phyloP scores from a whole-genome alignment of 2,797 vertebrate species.

The Lagodon rhomboides region DNA sequence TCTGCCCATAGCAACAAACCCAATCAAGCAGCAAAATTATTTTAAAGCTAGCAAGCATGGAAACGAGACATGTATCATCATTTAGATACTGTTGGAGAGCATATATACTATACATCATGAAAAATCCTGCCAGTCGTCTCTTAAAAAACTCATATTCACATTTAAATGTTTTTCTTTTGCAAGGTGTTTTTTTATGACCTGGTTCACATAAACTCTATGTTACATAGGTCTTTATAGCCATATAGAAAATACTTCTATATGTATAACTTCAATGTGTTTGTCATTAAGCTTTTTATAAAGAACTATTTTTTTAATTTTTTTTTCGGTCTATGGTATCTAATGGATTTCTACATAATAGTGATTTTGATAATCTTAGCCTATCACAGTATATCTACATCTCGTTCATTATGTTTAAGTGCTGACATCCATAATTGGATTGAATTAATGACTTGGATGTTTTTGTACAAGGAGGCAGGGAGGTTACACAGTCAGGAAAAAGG shows the following conservation, averaged over 20 bases:
- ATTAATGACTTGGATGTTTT: constrained; percentile 42
- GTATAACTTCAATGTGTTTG: not conserved
- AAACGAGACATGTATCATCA: not conserved
- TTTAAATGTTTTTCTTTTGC: not conserved
- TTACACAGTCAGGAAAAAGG: constrained; percentile 25
- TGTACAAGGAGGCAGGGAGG: constrained; percentile 23
- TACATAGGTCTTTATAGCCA: not conserved
- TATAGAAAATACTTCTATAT: not conserved
- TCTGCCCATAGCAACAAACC: not conserved
- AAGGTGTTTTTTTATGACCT: not conserved
- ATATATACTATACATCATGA: not conserved
- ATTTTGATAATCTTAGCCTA: constrained; percentile 25
- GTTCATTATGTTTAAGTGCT: constrained; percentile 1
- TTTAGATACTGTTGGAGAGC: not conserved
- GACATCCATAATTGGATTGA: constrained; percentile 18
- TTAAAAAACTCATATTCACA: constrained; percentile 4
- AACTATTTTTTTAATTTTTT: too few relatives aligned
- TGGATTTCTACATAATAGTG: not conserved
- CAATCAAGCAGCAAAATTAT: not conserved
- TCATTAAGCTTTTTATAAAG: not conserved
- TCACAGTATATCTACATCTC: not conserved
- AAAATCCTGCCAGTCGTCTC: constrained; percentile 1
- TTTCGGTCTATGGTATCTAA: not conserved
- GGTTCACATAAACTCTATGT: not conserved
- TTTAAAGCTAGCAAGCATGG: not conserved